phyloP scores from a whole-genome alignment of 1,140 invertebrate species.

The Drosophila pectinifera region DNA sequence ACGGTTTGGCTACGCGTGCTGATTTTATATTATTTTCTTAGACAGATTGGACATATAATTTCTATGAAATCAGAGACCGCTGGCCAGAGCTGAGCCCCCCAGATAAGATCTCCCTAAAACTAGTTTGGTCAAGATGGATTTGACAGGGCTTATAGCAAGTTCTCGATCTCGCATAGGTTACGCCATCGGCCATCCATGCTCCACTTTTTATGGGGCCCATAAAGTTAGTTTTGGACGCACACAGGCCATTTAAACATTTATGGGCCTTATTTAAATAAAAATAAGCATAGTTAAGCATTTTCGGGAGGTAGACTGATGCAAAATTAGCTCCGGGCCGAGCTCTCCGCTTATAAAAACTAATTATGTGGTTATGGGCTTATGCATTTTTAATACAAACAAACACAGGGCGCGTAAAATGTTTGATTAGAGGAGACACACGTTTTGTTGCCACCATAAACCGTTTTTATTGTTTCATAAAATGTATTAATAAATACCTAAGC shows the following conservation, averaged over 20 bases:
- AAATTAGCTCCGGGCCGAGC: conserved; percentile 58
- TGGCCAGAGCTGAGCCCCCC: conserved; percentile 18
- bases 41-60: conserved; percentile 45
- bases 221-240: conserved; percentile 64
- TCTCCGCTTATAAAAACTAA: conserved; percentile 77
- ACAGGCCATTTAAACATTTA: conserved; percentile 71
- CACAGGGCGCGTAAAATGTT: conserved; percentile 70
- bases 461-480: conserved; percentile 79
- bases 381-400: conserved; percentile 80
- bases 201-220: conserved; percentile 71
- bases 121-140: conserved; percentile 60
- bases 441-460: conserved; percentile 65
- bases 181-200: conserved; percentile 61
- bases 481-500: conserved; percentile 70
- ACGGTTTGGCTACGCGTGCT: conserved; percentile 77
- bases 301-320: conserved; percentile 65
- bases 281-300: conserved; percentile 79
- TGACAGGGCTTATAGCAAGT: conserved; percentile 52
- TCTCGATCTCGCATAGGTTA: conserved; percentile 14
- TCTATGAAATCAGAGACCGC: conserved; percentile 66
- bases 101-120: conserved; percentile 73
- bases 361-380: conserved; percentile 83
- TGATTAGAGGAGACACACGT: conserved; percentile 64
- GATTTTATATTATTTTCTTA: conserved; percentile 72
- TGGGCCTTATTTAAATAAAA: conserved; percentile 81